phyloP scores from a whole-genome alignment of 64 coral and sea anemone species.

The Anthopleura sola region DNA sequence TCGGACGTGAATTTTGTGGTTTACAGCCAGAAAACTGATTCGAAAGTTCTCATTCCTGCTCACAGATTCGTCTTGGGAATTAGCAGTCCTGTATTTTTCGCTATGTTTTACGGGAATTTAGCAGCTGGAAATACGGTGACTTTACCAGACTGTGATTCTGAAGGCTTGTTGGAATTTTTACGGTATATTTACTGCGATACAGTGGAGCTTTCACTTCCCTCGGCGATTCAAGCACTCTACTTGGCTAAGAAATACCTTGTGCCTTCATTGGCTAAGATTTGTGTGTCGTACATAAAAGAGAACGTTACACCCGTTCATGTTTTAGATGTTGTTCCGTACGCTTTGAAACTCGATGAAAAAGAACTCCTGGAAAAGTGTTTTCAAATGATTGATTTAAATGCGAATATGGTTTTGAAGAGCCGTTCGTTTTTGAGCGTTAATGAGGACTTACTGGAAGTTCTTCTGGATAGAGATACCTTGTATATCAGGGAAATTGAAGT shows the following conservation, averaged over 20 bases:
- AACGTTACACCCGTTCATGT: slow-evolving; percentile 40
- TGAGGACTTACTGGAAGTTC: slow-evolving; percentile 22
- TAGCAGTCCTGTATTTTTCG: slow-evolving; percentile 71
- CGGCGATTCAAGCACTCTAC: slow-evolving; percentile 22
- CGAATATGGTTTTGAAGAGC: slow-evolving; percentile 9
- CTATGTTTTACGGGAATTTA: slow-evolving; percentile 35
- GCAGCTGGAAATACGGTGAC: slow-evolving; percentile 22
- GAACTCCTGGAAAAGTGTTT: slow-evolving; percentile 26
- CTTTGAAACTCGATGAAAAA: slow-evolving; percentile 40
- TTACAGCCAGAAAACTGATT: not conserved
- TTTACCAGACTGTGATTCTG: slow-evolving; percentile 59
- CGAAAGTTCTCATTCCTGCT: slow-evolving; percentile 34
- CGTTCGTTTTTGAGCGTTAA: slow-evolving; percentile 31
- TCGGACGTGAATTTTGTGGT: slow-evolving; percentile 49
- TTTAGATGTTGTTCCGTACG: slow-evolving; percentile 31
- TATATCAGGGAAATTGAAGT: slow-evolving; percentile 42
- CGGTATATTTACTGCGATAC: slow-evolving; percentile 41
- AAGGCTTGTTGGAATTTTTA: slow-evolving; percentile 51
- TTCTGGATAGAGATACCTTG: slow-evolving; percentile 38
- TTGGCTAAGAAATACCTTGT: slow-evolving; percentile 53
- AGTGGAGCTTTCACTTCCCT: slow-evolving; percentile 25
- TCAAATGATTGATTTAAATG: slow-evolving; percentile 50
- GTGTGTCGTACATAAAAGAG: slow-evolving; percentile 7
- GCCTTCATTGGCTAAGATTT: slow-evolving; percentile 46
- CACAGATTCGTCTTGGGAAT: slow-evolving; percentile 51